Evolutionary conservation across 1,140 invertebrate species (phyloP).

Genomic region (Rhagoletis zephyria): DNA sequence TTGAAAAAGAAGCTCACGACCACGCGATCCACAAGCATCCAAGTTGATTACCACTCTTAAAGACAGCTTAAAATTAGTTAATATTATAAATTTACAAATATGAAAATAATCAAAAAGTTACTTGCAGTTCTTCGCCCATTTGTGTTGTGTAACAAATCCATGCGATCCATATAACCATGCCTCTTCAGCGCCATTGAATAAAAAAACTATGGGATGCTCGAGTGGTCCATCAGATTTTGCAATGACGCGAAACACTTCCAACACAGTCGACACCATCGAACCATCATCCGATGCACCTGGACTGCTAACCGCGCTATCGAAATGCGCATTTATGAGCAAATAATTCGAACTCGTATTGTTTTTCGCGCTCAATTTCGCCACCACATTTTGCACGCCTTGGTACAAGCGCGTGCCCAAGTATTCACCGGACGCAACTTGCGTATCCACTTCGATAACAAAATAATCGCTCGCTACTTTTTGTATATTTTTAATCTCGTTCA

Average conservation of each 20-base stretch:
- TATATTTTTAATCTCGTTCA: constrained; percentile 72
- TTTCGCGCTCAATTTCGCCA: constrained; percentile 81
- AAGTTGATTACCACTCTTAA: constrained; percentile 91
- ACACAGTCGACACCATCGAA: constrained; percentile 92
- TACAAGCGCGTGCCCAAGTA: constrained; percentile 85
- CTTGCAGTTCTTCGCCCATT: constrained; percentile 84
- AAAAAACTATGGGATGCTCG: constrained; percentile 84
- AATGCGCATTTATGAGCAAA: constrained; percentile 94
- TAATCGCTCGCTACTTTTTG: constrained; percentile 62
- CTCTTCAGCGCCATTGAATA: constrained; percentile 95
- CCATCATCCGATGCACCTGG: constrained; percentile 89
- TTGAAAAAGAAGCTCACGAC: constrained; percentile 94
- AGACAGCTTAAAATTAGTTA: not conserved
- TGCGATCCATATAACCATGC: constrained; percentile 92
- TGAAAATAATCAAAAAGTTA: constrained; percentile 46
- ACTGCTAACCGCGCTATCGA: constrained; percentile 89
- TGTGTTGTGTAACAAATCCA: constrained; percentile 94
- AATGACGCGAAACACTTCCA: constrained; percentile 89
- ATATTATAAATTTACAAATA: too few relatives aligned
- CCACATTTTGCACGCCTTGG: constrained; percentile 82
- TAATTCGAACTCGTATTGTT: constrained; percentile 72
- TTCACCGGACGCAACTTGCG: constrained; percentile 79
- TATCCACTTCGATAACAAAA: constrained; percentile 65
- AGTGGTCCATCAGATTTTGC: constrained; percentile 77
- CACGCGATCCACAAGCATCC: constrained; percentile 93